Evolutionary conservation across 2,888 invertebrate species (phyloP), one percentile per base, ranked within the genome.

Genomic region (Caprella mutica): DNA sequence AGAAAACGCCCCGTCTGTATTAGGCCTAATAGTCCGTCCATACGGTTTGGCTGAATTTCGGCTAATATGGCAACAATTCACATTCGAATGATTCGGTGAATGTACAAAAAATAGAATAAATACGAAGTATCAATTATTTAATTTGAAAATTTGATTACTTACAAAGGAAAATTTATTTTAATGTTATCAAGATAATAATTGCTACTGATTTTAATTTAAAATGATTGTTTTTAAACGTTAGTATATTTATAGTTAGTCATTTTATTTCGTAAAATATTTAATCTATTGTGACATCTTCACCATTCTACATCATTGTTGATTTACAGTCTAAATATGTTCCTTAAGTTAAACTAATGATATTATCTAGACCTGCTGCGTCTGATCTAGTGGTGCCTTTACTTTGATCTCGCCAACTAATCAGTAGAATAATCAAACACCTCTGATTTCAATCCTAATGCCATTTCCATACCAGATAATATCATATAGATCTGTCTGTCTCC

Each of bases 181-280:
- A n/a, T n/a, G n/a, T n/a, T n/a, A n/a, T n/a, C n/a, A n/a, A n/a
- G n/a, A n/a, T n/a, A n/a, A n/a, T n/a, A n/a, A n/a, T n/a, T n/a
- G n/a, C n/a, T n/a, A n/a, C n/a, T n/a, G n/a, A n/a, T n/a, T n/a
- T n/a, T n/a, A n/a, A n/a, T n/a, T n/a, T n/a, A n/a, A n/a, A 17
- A 48, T 48, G 27, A 26, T 26, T 48, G 5, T 5, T 4, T 48
- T 26, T 48, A 48, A 26, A 48, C 27, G 27, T 48, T 26, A 26
- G 27, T 48, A 48, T 48, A 48, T 48, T 26, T 48, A 48, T 48
- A 48, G 23, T 26, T 48, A 48, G 23, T 26, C 23, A 43, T 43
- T n/a, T 17, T 21, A 3, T 43, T 5, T 4, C n/a, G n/a, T 43
- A 17, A 14, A 17, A 14, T 43, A 14, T 43, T 14, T n/a, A 21